Percentiles rank a stretch among this genome's conserved stretches.
Conservation (phyloP, 2,797 vertebrate species). For the Steatocranus sp. region DNA sequence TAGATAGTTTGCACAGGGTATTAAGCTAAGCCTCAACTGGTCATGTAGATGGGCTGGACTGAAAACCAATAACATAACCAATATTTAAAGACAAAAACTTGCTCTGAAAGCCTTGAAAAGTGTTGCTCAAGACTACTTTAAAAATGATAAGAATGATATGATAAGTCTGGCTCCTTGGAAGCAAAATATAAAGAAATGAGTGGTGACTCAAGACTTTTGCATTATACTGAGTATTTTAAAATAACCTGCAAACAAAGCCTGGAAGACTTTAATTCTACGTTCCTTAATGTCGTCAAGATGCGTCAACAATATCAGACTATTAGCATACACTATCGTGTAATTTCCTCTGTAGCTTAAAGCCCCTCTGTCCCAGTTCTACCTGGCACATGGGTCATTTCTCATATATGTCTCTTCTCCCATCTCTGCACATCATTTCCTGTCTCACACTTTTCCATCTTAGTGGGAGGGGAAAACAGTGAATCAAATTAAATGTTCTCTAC, state of each 20-base stretch:
- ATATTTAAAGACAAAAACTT: neutral
- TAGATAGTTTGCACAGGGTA: neutral
- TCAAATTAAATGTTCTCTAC: slow-evolving; percentile 36
- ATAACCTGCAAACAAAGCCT: neutral
- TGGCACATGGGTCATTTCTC: neutral
- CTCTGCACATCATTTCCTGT: slow-evolving; percentile 12
- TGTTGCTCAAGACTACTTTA: neutral
- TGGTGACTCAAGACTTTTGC: neutral
- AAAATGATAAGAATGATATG: neutral
- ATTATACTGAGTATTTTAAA: neutral
- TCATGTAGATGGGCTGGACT: neutral
- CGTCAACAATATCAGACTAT: neutral
- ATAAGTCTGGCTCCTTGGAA: neutral
- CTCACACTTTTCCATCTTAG: slow-evolving; percentile 18
- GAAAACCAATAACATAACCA: neutral
- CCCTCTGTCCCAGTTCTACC: slow-evolving; percentile 9
- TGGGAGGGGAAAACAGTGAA: slow-evolving; percentile 17
- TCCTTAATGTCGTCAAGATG: neutral
- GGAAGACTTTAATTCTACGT: neutral
- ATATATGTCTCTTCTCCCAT: neutral
- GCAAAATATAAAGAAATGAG: neutral
- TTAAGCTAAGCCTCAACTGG: neutral
- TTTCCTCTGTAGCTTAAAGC: neutral
- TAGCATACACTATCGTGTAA: neutral
- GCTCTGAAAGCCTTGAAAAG: neutral